Evolutionary conservation across 2,797 vertebrate genomes (phyloP).

Genomic region (Danionella dracula): DNA sequence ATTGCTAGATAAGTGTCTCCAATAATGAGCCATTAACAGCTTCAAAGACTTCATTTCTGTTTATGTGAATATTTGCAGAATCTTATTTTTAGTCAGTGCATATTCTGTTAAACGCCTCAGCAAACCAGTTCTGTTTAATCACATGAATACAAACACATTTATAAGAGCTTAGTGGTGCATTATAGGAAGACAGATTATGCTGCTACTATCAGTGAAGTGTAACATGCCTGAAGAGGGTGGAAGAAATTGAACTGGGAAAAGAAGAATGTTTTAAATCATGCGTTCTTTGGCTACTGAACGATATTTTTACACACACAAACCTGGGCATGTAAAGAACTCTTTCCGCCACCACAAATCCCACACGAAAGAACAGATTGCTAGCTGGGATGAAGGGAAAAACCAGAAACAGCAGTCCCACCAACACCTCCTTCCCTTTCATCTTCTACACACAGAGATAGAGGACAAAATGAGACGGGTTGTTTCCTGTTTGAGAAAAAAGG

Average conservation of each 20-base stretch:
- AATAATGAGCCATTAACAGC: no score
- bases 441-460: slow-evolving; percentile 65
- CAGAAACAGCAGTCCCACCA: slow-evolving; percentile 88
- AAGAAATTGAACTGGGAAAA: no score
- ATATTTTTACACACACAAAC: slow-evolving; percentile 18
- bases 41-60: no score
- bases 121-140: slow-evolving; percentile 2
- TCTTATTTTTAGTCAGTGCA: no score
- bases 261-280: no score
- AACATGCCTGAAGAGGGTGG: background rate
- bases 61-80: no score
- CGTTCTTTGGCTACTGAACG: no score
- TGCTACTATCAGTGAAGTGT: slow-evolving; percentile 12
- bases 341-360: slow-evolving; percentile 96
- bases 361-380: slow-evolving; percentile 96
- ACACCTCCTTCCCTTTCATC: slow-evolving; percentile 78
- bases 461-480: background rate
- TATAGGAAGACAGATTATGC: slow-evolving; percentile 21
- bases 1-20: slow-evolving; percentile 22
- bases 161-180: slow-evolving; percentile 1
- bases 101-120: slow-evolving; percentile 21
- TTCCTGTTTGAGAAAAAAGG: background rate
- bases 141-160: background rate
- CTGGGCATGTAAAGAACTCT: slow-evolving; percentile 98
- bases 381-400: slow-evolving; percentile 95